Percentiles rank a stretch among this genome's conserved stretches.
phyloP scores from a whole-genome alignment of 2,888 invertebrate genomes.

The Drosophila helvetica region DNA sequence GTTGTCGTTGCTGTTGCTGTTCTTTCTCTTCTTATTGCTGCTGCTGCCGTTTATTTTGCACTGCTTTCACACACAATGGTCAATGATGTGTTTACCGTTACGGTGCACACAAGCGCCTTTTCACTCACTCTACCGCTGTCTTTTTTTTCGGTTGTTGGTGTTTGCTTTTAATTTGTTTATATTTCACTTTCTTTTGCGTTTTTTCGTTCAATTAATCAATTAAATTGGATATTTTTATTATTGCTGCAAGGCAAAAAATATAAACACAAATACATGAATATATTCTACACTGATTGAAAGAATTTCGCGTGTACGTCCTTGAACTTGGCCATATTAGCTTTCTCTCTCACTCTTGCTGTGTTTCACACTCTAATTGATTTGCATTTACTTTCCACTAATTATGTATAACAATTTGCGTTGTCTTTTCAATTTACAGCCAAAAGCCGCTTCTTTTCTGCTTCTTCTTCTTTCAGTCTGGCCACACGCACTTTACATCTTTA shows the following conservation, averaged over 20 bases:
- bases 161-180: slow-evolving; percentile 28
- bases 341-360: slow-evolving; percentile 39
- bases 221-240: slow-evolving; percentile 3
- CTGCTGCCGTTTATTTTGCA: slow-evolving; percentile 41
- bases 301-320: slow-evolving; percentile 59
- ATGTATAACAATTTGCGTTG: slow-evolving; percentile 6
- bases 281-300: background rate
- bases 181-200: slow-evolving; percentile 37
- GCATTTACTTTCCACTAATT: slow-evolving; percentile 15
- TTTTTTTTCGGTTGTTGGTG: slow-evolving; percentile 13
- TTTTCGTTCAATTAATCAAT: slow-evolving; percentile 1
- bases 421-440: slow-evolving; percentile 12
- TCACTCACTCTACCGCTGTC: slow-evolving; percentile 6
- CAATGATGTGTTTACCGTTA: slow-evolving; percentile 24
- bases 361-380: slow-evolving; percentile 4
- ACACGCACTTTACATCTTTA: slow-evolving; percentile 18
- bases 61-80: slow-evolving; percentile 35
- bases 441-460: slow-evolving; percentile 10
- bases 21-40: slow-evolving; percentile 22
- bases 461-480: background rate
- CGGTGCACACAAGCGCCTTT: background rate
- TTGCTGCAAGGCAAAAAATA: slow-evolving; percentile 25
- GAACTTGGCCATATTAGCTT: slow-evolving; percentile 73
- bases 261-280: background rate
- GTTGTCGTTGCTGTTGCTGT: slow-evolving; percentile 35